Evolutionary conservation across 1,140 invertebrate genomes (phyloP).

Genomic region (Notospermus geniculatus): DNA sequence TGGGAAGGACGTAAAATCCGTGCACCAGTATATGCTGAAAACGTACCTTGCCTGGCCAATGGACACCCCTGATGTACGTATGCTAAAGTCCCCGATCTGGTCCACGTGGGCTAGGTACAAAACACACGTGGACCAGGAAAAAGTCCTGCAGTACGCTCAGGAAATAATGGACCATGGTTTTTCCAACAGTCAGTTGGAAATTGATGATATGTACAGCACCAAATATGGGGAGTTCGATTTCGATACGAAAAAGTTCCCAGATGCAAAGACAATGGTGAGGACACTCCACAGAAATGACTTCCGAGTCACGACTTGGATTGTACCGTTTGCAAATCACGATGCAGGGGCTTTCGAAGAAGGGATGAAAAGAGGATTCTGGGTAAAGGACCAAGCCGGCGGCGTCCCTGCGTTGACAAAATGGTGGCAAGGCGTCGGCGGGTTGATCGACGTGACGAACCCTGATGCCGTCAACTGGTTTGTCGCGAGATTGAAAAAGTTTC

Average conservation of each 20-base stretch:
- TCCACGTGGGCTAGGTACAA: constrained; percentile 87
- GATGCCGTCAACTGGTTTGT: constrained; percentile 70
- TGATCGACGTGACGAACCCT: constrained; percentile 43
- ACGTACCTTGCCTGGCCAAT: constrained; percentile 32
- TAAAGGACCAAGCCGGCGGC: constrained; percentile 47
- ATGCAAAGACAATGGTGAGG: constrained; percentile 63
- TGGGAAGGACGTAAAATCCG: constrained; percentile 25
- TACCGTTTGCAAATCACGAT: constrained; percentile 81
- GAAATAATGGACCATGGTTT: constrained; percentile 71
- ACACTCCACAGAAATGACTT: constrained; percentile 67
- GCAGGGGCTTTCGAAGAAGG: constrained; percentile 63
- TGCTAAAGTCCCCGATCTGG: constrained; percentile 81
- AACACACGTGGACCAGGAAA: constrained; percentile 63
- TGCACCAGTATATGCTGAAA: constrained; percentile 33
- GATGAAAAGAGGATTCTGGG: constrained; percentile 36
- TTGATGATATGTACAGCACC: constrained; percentile 88
- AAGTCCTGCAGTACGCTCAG: constrained; percentile 69
- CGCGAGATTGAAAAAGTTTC: constrained; percentile 62
- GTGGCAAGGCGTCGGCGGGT: constrained; percentile 75
- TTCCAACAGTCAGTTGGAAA: constrained; percentile 77
- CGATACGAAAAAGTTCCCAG: constrained; percentile 70
- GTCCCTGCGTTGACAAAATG: constrained; percentile 65
- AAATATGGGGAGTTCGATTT: constrained; percentile 84
- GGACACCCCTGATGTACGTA: constrained; percentile 67
- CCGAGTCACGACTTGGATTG: constrained; percentile 79